phyloP scores from a whole-genome alignment of 2,797 vertebrate species.

The Clarias laeviceps region DNA sequence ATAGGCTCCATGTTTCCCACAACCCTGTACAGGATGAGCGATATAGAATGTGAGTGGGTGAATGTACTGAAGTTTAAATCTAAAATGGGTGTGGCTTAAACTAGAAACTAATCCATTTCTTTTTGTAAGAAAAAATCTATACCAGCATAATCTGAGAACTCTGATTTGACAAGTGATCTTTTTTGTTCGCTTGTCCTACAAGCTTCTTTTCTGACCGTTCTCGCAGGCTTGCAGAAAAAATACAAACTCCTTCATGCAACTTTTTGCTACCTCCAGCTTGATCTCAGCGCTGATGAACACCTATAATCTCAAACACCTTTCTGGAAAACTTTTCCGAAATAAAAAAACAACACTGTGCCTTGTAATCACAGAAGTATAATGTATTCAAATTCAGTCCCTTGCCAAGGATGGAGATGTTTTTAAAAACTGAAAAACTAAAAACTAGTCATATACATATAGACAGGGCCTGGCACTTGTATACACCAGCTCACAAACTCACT shows the following conservation, averaged over 20 bases:
- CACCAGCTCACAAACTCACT: constrained; percentile 23
- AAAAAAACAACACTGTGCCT: background rate
- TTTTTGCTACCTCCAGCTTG: background rate
- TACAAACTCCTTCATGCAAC: background rate
- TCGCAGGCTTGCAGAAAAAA: background rate
- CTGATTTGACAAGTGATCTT: background rate
- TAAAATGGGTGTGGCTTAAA: background rate
- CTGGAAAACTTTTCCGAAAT: background rate
- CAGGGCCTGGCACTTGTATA: constrained; percentile 8
- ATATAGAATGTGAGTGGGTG: too few species aligned
- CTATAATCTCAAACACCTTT: background rate
- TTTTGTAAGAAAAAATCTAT: too few species aligned
- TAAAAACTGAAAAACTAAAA: background rate
- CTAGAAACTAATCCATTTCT: background rate
- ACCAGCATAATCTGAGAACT: background rate
- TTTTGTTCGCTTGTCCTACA: too few species aligned
- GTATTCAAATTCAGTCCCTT: background rate
- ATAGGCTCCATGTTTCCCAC: too few species aligned
- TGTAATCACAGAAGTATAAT: background rate
- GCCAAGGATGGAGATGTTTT: background rate
- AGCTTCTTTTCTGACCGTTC: background rate
- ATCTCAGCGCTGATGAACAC: background rate
- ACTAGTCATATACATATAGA: background rate
- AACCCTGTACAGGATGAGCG: too few species aligned
- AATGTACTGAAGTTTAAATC: background rate